Evolutionary conservation across 2,888 invertebrate species (phyloP).

Genomic region (Chromoteleia sp.): DNA sequence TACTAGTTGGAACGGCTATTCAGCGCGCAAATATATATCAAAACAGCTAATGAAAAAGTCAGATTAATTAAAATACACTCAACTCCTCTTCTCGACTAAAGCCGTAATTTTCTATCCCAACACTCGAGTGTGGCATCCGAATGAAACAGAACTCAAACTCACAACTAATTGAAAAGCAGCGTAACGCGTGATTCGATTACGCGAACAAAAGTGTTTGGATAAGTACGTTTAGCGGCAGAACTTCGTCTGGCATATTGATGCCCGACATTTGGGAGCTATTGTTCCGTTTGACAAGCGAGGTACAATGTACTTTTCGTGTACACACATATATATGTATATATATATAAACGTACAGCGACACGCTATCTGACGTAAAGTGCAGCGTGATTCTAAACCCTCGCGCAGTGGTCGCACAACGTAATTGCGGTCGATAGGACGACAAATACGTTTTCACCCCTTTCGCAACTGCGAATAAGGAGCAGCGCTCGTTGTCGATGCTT

Average conservation of each 20-base stretch:
- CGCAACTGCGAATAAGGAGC: constrained; percentile 67
- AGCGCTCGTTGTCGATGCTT: constrained; percentile 78
- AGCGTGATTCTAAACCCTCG: constrained; percentile 69
- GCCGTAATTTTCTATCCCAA: constrained; percentile 13
- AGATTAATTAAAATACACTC: constrained; percentile 9
- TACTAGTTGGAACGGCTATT: too few relatives aligned
- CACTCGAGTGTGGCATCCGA: constrained; percentile 26
- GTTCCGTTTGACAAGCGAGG: constrained; percentile 58
- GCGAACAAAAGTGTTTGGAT: constrained; percentile 66
- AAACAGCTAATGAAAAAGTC: constrained; percentile 3
- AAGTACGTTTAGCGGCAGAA: constrained; percentile 65
- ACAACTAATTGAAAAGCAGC: constrained; percentile 63
- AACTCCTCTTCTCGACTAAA: background rate
- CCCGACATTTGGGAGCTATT: constrained; percentile 59
- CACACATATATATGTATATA: constrained; percentile 21
- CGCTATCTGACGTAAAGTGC: constrained; percentile 67
- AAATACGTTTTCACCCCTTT: constrained; percentile 77
- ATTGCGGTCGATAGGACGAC: constrained; percentile 80
- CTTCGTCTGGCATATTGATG: constrained; percentile 65
- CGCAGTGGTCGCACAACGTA: constrained; percentile 71
- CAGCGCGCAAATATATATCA: too few relatives aligned
- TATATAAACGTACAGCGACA: constrained; percentile 15
- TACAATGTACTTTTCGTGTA: constrained; percentile 69
- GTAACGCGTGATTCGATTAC: constrained; percentile 67
- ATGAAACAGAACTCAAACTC: constrained; percentile 44